Conservation (phyloP, 2,888 invertebrate species). For the Hydroisotoma schaefferi region DNA sequence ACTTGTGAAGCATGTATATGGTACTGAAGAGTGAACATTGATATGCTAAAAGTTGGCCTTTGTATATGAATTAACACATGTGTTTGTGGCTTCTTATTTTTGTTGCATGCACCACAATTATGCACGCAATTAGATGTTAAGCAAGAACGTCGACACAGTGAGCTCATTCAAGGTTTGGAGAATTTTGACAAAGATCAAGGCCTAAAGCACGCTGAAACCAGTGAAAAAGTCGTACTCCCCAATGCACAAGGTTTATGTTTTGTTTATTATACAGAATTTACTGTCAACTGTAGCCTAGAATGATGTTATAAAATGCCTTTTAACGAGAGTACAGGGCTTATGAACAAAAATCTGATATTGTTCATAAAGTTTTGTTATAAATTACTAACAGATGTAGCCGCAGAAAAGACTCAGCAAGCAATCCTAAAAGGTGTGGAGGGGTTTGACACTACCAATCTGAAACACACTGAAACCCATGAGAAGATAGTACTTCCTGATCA, state of each 20-base stretch:
- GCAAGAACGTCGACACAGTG: conserved; percentile 70
- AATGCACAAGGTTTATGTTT: conserved; percentile 69
- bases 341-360: no score
- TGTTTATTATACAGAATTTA: conserved; percentile 8
- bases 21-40: no score
- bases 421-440: conserved; percentile 80
- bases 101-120: no score
- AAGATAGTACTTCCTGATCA: conserved; percentile 91
- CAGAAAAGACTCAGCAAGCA: conserved; percentile 78
- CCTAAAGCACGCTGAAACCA: conserved; percentile 72
- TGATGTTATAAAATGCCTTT: no score
- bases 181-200: conserved; percentile 67
- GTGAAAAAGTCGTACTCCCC: conserved; percentile 78
- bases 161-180: conserved; percentile 71
- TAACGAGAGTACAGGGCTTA: no score
- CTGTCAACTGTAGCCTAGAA: no score
- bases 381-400: conserved; percentile 80
- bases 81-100: no score
- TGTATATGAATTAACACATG: no score
- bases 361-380: no score
- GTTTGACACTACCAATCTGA: conserved; percentile 76
- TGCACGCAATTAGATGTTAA: conserved; percentile 58
- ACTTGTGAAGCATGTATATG: no score
- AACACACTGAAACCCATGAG: conserved; percentile 87
- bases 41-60: no score